A percentile compares a stretch with the other conserved stretches of the same genome.
These are phyloP conservation scores for Paracanthobrama guichenoti DNA, from an alignment of 2,113 vertebrate genomes.

Conservation along the genomic window DNA sequence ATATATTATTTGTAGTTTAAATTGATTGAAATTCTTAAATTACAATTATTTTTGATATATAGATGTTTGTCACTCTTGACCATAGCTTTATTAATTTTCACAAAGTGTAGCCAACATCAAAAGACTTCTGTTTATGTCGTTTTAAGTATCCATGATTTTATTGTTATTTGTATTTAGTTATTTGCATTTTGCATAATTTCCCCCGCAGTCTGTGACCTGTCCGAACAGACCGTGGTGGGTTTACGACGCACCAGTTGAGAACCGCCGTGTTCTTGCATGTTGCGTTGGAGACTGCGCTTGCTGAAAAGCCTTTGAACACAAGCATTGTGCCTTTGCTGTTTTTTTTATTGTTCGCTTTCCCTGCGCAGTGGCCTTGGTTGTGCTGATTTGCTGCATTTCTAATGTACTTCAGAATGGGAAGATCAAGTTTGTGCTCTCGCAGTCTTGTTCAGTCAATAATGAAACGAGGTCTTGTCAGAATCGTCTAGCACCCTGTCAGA, in stretches of 20 bases:
- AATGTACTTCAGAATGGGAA: not conserved
- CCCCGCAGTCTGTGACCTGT: not conserved
- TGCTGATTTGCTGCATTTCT: conserved; percentile 7
- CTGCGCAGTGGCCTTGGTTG: not conserved
- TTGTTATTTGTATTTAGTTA: no score
- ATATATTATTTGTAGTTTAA: no score
- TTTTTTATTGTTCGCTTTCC: not conserved
- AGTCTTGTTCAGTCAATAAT: conserved; percentile 23
- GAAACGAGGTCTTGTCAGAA: not conserved
- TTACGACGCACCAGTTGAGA: not conserved
- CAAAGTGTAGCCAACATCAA: not conserved
- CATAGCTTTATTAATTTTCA: not conserved
- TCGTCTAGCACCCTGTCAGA: not conserved
- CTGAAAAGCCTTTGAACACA: not conserved
- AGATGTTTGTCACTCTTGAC: not conserved
- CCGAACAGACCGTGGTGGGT: not conserved
- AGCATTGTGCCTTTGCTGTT: not conserved
- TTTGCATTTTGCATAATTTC: not conserved
- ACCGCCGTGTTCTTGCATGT: not conserved
- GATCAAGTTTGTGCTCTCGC: conserved; percentile 12
- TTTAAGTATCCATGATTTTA: not conserved
- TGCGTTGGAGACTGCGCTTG: not conserved
- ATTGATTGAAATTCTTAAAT: no score
- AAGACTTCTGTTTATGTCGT: no score
- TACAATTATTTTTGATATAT: no score